Conservation (phyloP, 2,797 vertebrate species). For the Sebastes trivittatus region DNA sequence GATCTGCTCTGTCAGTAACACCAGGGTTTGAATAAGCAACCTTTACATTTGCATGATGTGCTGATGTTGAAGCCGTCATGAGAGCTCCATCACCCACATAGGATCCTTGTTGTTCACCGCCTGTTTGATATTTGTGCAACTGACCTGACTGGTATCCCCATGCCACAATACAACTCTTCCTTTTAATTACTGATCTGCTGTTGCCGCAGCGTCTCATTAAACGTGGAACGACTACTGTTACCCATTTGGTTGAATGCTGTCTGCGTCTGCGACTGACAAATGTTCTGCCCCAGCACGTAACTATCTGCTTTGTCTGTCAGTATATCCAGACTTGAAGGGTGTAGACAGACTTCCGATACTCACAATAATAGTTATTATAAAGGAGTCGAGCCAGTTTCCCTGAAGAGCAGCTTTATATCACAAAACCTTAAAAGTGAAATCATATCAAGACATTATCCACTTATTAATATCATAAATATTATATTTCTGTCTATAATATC, state of each 20-base stretch:
- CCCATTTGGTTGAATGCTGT: not conserved
- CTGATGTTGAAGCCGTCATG: not conserved
- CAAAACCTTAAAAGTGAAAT: not conserved
- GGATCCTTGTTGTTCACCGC: not conserved
- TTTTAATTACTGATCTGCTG: slow-evolving; percentile 6
- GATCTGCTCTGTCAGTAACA: not conserved
- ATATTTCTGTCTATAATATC: not conserved
- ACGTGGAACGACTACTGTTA: not conserved
- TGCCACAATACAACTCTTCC: not conserved
- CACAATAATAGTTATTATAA: slow-evolving; percentile 28
- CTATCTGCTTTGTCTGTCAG: not conserved
- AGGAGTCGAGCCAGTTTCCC: slow-evolving; percentile 14
- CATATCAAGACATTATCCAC: not conserved
- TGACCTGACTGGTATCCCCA: not conserved
- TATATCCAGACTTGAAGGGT: not conserved
- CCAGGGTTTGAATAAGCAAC: not conserved
- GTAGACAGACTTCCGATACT: slow-evolving; percentile 1
- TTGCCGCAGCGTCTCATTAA: slow-evolving; percentile 12
- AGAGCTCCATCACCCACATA: not conserved
- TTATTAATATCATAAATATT: not conserved
- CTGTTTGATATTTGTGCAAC: slow-evolving; percentile 5
- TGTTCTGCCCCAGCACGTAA: not conserved
- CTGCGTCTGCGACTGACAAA: not conserved
- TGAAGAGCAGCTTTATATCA: not conserved
- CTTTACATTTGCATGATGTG: not conserved